Evolutionary conservation across 1,140 invertebrate species (phyloP), one percentile per base, ranked within the genome.

Genomic region (Vanessa atalanta): DNA sequence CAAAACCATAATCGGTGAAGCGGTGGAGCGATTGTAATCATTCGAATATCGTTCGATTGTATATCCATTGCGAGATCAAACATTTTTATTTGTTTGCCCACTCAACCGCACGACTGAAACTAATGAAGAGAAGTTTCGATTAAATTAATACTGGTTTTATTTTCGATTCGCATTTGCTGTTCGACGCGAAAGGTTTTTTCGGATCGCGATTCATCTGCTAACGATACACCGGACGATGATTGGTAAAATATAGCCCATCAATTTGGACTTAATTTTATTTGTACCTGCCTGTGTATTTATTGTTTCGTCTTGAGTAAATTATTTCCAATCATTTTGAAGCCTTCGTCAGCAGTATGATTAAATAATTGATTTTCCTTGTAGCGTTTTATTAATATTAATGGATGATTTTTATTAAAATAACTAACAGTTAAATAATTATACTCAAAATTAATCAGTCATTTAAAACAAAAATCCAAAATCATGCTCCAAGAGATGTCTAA

Each of bases 81-180:
- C 85, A 89, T 90, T 89, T 91, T 90, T 89, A 90, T 91, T 90
- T 89, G 87, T 86, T 87, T 89, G 86, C 79, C 80, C 84, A 87
- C 77, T 88, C 84, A 87, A 88, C 87, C 87, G 83, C 84, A 89
- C 83, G 81, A 79, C 80, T 89, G 84, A 86, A 91, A 91, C 87
- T 89, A 89, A 90, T 91, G 88, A 90, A 89, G 88, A 88, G 86
- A 80, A 89, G 84, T 85, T 88, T 88, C 85, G 83, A 88, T 90
- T 88, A 89, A 91, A 88, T 91, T 90, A 90, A 89, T 88, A 86
- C 80, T 71, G 82, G 78, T 89, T 91, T 87, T 88, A 89, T 89
- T 88, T 72, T 86, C 80, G 78, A 83, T 85, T 83, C 77, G 77
- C 80, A 83, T 82, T 79, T 81, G 66, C 72, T 76, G 71, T 74